A percentile compares a stretch with the other conserved stretches of the same genome.
phyloP scores from a whole-genome alignment of 2,797 vertebrate genomes.

The Hoplostethus atlanticus region DNA sequence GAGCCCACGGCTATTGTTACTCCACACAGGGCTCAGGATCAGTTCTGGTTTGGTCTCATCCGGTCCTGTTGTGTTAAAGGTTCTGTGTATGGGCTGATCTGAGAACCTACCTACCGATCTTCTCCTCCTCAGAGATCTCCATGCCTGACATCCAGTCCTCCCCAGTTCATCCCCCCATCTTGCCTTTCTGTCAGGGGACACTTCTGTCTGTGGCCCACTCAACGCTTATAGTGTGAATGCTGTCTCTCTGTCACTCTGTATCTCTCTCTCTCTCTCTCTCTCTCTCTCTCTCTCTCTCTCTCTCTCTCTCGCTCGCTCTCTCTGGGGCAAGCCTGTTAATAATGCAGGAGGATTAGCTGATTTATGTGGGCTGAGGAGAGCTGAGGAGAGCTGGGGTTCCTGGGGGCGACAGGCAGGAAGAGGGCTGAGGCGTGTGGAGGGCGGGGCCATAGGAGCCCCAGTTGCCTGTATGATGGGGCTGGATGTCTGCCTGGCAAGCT shows the following conservation, averaged over 20 bases:
- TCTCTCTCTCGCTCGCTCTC: slow-evolving; percentile 54
- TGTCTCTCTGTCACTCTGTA: slow-evolving; percentile 38
- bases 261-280: slow-evolving; percentile 52
- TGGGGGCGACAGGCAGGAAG: slow-evolving; percentile 65
- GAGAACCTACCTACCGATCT: slow-evolving; percentile 27
- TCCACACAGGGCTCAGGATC: slow-evolving; percentile 10
- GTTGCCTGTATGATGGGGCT: slow-evolving; percentile 68
- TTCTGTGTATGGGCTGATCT: slow-evolving; percentile 26
- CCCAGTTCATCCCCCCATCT: slow-evolving; percentile 49
- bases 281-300: slow-evolving; percentile 54
- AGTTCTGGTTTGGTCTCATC: slow-evolving; percentile 18
- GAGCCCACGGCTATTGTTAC: neutral
- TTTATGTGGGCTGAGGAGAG: slow-evolving; percentile 75
- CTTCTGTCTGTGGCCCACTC: slow-evolving; percentile 51
- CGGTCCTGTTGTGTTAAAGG: slow-evolving; percentile 14
- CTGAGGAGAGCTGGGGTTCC: slow-evolving; percentile 71
- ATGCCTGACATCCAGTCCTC: slow-evolving; percentile 50
- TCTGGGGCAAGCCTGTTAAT: slow-evolving; percentile 76
- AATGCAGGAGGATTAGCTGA: slow-evolving; percentile 83
- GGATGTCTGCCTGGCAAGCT: slow-evolving; percentile 66
- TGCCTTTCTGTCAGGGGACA: slow-evolving; percentile 42
- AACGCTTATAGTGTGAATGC: slow-evolving; percentile 55
- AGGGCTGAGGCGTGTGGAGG: slow-evolving; percentile 49
- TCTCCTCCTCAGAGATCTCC: slow-evolving; percentile 43
- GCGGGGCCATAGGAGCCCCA: slow-evolving; percentile 57